phyloP scores from a whole-genome alignment of 2,888 invertebrate species.

The Trissoscelio sp. region DNA sequence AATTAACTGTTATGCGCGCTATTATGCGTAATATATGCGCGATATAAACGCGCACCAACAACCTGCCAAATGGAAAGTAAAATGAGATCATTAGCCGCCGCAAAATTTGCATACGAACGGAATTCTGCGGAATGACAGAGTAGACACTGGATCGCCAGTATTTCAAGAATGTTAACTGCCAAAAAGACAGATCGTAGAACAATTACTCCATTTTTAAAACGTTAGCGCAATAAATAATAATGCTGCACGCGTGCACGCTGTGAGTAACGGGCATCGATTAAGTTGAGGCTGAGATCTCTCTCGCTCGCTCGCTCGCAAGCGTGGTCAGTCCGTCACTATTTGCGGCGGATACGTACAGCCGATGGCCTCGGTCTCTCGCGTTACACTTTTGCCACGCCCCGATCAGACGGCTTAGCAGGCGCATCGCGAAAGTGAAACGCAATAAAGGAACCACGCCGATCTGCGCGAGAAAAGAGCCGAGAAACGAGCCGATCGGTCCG shows the following conservation, averaged over 20 bases:
- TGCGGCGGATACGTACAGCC: slow-evolving; percentile 41
- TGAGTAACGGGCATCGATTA: slow-evolving; percentile 56
- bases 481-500: slow-evolving; percentile 70
- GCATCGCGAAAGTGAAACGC: slow-evolving; percentile 84
- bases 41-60: slow-evolving; percentile 43
- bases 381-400: slow-evolving; percentile 83
- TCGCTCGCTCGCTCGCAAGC: slow-evolving; percentile 21
- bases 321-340: slow-evolving; percentile 52
- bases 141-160: not conserved
- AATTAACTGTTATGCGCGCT: slow-evolving; percentile 63
- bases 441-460: slow-evolving; percentile 79
- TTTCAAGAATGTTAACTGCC: slow-evolving; percentile 4
- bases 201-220: slow-evolving; percentile 12
- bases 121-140: not conserved
- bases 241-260: slow-evolving; percentile 57
- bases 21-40: slow-evolving; percentile 68
- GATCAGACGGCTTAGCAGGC: slow-evolving; percentile 79
- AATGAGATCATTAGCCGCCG: slow-evolving; percentile 55
- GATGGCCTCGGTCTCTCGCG: slow-evolving; percentile 77
- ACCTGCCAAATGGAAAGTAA: slow-evolving; percentile 65
- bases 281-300: slow-evolving; percentile 40
- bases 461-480: slow-evolving; percentile 68
- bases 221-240: slow-evolving; percentile 32
- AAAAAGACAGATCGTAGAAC: no score
- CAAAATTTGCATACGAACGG: slow-evolving; percentile 44